Percentiles rank a stretch among this genome's conserved stretches.
Conservation (phyloP, 2,888 invertebrate genomes). For the Mellilla xanthometata region DNA sequence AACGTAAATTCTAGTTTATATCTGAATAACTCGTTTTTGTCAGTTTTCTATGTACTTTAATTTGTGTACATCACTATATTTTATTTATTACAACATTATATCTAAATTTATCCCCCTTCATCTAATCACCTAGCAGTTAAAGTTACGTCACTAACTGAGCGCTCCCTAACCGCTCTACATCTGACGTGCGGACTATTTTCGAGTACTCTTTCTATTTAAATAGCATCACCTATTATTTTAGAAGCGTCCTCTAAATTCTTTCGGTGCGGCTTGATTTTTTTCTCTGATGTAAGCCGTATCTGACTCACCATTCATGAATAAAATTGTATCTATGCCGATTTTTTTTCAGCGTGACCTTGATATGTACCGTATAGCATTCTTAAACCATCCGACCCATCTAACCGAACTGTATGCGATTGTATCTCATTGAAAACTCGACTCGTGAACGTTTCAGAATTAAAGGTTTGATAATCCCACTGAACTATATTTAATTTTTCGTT, state of each 20-base stretch:
- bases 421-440: constrained; percentile 29
- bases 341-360: constrained; percentile 28
- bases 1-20: too few species aligned
- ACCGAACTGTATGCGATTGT: constrained; percentile 1
- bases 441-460: constrained; percentile 38
- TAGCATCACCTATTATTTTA: constrained; percentile 71
- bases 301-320: constrained; percentile 28
- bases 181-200: constrained; percentile 72
- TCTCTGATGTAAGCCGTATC: constrained; percentile 39
- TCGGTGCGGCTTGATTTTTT: constrained; percentile 41
- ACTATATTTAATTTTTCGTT: constrained; percentile 69
- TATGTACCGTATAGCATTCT: constrained; percentile 4
- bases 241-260: constrained; percentile 63
- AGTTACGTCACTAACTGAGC: constrained; percentile 51
- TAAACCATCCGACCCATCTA: background rate
- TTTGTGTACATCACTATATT: background rate
- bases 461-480: constrained; percentile 48
- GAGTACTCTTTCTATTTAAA: constrained; percentile 63
- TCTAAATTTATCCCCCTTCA: constrained; percentile 33
- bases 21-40: too few species aligned
- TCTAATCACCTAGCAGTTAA: constrained; percentile 35
- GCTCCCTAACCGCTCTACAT: constrained; percentile 53
- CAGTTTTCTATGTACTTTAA: background rate
- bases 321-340: constrained; percentile 22
- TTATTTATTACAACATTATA: background rate